Evolutionary conservation across 92 coral and sea anemone genomes (phyloP).

Genomic region (Palythoa heliodiscus): DNA sequence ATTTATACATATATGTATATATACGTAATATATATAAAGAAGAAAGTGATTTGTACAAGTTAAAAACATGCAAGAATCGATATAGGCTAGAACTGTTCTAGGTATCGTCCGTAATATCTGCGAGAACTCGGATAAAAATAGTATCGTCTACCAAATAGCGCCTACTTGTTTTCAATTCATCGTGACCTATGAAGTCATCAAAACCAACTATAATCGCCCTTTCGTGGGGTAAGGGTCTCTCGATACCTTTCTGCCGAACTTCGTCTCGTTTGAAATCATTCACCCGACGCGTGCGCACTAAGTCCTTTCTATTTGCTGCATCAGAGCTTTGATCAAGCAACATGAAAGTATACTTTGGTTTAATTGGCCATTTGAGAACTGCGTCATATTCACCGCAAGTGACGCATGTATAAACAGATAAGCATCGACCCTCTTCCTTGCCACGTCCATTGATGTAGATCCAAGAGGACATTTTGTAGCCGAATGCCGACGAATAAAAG

Average conservation of each 20-base stretch:
- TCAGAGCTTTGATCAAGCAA: constrained; percentile 86
- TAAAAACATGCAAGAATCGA: too few species aligned
- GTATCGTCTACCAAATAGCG: constrained; percentile 78
- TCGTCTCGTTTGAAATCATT: constrained; percentile 94
- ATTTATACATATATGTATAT: too few species aligned
- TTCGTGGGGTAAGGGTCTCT: constrained; percentile 91
- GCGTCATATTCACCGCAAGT: constrained; percentile 94
- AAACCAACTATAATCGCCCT: constrained; percentile 98
- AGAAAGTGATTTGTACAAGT: too few species aligned
- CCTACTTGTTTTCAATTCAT: constrained; percentile 72
- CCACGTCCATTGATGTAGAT: constrained; percentile 96
- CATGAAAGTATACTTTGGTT: constrained; percentile 89
- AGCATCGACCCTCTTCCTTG: constrained; percentile 73
- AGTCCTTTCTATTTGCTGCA: constrained; percentile 71
- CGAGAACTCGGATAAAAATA: constrained; percentile 80
- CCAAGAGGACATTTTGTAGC: constrained; percentile 91
- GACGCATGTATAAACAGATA: constrained; percentile 95
- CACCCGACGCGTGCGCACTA: constrained; percentile 93
- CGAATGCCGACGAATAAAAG: constrained; percentile 91
- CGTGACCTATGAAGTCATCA: constrained; percentile 88
- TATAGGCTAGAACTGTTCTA: background rate
- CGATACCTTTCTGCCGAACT: constrained; percentile 87
- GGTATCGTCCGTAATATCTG: constrained; percentile 68
- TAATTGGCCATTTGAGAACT: constrained; percentile 93
- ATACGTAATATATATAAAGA: too few species aligned